Evolutionary conservation across 1,140 invertebrate genomes (phyloP), one percentile per base, ranked within the genome.

Genomic region (Ectropis grisescens): DNA sequence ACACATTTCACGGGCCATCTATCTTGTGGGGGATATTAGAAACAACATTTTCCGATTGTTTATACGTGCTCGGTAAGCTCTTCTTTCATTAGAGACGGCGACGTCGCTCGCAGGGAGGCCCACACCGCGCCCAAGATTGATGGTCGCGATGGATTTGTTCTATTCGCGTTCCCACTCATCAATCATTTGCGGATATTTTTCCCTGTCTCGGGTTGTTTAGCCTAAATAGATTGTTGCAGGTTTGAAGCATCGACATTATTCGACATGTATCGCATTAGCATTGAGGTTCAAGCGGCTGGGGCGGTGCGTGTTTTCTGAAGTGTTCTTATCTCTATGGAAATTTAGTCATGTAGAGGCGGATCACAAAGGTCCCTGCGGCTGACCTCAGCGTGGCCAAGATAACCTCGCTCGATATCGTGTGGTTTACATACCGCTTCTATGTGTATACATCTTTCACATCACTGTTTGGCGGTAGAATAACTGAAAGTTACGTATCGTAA

Each of bases 151-250:
- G 69, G 76, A 76, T 78, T 81, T 78, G 72, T 78, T 81, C 64
- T 72, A 78, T 78, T 74, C 72, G 62, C 60, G 62, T 56, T 55
- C 51, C 54, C 47, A 51, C 62, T 78, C 76, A 81, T 81, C 76
- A 76, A 81, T 81, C 76, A 81, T 78, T 69, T 54, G 57, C 66
- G 70, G 62, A 75, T 81, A 81, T 81, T 81, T 78, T 78, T 81
- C 70, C 72, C 53, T 78, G 75, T 81, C 68, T 74, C 62, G 65
- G 66, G 64, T 78, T 81, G 62, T 81, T 81, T 74, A 75, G 67
- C 54, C 59, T 71, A 71, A 72, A 78, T 78, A 78, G 60, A 78
- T 75, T 76, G 71, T 76, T 60, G 61, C 69, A 58, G 53, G 48
- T 58, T 59, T 53, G 50, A 50, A 49, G 49, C 56, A 57, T 67